Evolutionary conservation across 2,797 vertebrate genomes (phyloP), one percentile per base, ranked within the genome.

Genomic region (Aphelocoma californica): DNA sequence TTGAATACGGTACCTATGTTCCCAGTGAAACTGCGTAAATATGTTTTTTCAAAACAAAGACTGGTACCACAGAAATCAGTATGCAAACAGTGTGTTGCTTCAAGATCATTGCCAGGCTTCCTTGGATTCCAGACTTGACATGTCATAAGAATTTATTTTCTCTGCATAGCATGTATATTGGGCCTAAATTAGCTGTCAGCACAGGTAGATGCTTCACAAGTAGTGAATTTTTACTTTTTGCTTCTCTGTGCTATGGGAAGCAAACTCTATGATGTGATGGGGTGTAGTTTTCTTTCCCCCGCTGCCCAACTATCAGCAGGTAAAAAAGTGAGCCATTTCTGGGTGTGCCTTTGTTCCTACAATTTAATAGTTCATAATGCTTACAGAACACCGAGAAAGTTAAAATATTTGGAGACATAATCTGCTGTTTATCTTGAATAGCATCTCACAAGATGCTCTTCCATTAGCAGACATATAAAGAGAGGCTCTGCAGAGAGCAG

Each of bases 141-240:
- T 81, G 74, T 70, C 67, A 67, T 62, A 81, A 90, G 78, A 93
- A 87, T 92, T 93, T 91, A 84, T 94, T 94, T 29, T 80, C 28
- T 69, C 70, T 91, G 45, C 65, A 74, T 62, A 65, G 48, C 74
- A 24, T 79, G 82, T 91, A 38, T 86, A 73, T 86, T 80, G 56
- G 53, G 48, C 42, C 66, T 92, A 95, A 96, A 95, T 93, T 95
- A 70, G 36, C 71, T 93, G 80, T 94, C 4, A n/a, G 44, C 40
- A 28, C 48, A 79, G 71, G 81, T 57, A 82, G 91, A 45, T 60
- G 48, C 66, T 90, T 95, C 56, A 66, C 0, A 0, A 79, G 51
- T 14, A 75, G 62, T 23, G 19, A 70, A 70, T 70, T 92, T 94
- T 94, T 78, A 75, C 70, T n/a, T 78, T 81, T 74, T 84, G 23